These are phyloP conservation scores for Stenoptilia bipunctidactyla DNA, from an alignment of 2,888 invertebrate genomes.

Conservation along the genomic window DNA sequence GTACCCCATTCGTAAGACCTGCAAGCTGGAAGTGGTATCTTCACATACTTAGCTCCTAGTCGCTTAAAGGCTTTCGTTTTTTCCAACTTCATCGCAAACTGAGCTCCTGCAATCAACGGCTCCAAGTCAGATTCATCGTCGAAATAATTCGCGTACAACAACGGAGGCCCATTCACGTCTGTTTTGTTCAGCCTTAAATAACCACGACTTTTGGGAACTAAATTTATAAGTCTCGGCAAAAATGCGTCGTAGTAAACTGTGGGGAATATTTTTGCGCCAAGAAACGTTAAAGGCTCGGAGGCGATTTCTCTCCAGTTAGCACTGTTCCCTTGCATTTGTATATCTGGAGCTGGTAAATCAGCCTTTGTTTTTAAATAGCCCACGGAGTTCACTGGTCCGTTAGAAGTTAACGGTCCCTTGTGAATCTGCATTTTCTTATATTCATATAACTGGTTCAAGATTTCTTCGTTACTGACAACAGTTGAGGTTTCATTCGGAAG, in stretches of 20 bases:
- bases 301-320: slow-evolving; percentile 56
- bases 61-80: slow-evolving; percentile 67
- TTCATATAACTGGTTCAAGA: slow-evolving; percentile 40
- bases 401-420: slow-evolving; percentile 60
- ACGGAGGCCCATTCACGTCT: slow-evolving; percentile 77
- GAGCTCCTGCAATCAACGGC: slow-evolving; percentile 70
- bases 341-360: slow-evolving; percentile 65
- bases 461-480: slow-evolving; percentile 34
- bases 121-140: slow-evolving; percentile 70
- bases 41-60: slow-evolving; percentile 66
- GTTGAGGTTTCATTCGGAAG: slow-evolving; percentile 64
- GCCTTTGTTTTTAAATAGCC: slow-evolving; percentile 69
- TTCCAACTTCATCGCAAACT: slow-evolving; percentile 67
- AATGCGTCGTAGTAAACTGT: slow-evolving; percentile 72
- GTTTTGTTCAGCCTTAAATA: slow-evolving; percentile 69
- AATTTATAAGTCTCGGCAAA: slow-evolving; percentile 64
- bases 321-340: slow-evolving; percentile 68
- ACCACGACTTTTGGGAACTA: slow-evolving; percentile 74
- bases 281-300: slow-evolving; percentile 48
- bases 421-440: slow-evolving; percentile 37
- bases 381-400: slow-evolving; percentile 65
- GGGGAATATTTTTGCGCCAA: slow-evolving; percentile 48
- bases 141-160: slow-evolving; percentile 77
- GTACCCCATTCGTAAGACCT: slow-evolving; percentile 67
- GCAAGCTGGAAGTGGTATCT: slow-evolving; percentile 69